Conservation (phyloP, 2,113 vertebrate genomes). For the Himantopus leucocephalus region DNA sequence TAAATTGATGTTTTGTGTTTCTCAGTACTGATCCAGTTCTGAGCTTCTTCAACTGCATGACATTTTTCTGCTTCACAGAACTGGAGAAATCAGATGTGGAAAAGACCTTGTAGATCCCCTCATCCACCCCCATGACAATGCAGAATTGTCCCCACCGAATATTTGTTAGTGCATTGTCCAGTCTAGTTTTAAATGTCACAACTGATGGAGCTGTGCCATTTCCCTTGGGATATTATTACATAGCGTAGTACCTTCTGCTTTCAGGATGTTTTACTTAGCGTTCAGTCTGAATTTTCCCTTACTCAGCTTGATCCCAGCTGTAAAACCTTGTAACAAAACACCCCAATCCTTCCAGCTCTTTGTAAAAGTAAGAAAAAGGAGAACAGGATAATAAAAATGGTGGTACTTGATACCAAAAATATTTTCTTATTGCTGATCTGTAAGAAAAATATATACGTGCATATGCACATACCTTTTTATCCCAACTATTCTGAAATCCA, state of each 20-base stretch:
- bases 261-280: constrained; percentile 5
- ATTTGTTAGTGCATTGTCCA: neutral
- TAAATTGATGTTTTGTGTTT: neutral
- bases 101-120: neutral
- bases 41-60: neutral
- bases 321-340: neutral
- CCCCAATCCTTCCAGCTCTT: neutral
- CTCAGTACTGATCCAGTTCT: neutral
- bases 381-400: neutral
- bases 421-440: neutral
- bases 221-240: neutral
- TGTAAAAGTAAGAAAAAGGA: neutral
- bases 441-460: neutral
- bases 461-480: neutral
- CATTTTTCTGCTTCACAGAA: neutral
- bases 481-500: neutral
- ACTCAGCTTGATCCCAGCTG: neutral
- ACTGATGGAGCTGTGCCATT: neutral
- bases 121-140: neutral
- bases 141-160: neutral
- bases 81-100: neutral
- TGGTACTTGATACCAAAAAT: neutral
- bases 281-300: neutral
- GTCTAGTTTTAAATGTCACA: neutral
- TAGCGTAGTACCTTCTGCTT: neutral